These are phyloP conservation scores for Sarcophilus harrisii DNA, from an alignment of 2,797 vertebrate species.

Conservation along the genomic window DNA sequence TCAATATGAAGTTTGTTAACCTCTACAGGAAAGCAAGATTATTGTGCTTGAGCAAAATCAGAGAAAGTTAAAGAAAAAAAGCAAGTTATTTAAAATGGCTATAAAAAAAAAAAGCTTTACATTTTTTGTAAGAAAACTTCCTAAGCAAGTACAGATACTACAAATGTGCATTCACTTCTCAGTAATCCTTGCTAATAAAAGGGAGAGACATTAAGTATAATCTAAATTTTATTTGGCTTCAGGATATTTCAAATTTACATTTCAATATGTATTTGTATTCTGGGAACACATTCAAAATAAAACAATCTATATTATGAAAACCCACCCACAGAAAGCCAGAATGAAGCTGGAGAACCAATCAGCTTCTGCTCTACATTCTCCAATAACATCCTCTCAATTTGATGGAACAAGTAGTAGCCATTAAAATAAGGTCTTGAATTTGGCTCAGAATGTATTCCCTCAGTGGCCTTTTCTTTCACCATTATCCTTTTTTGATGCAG, in stretches of 20 bases:
- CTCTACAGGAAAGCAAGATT: not conserved
- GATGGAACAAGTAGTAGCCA: not conserved
- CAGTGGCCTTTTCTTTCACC: not conserved
- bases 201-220: not conserved
- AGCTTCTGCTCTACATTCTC: not conserved
- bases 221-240: not conserved
- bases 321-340: not conserved
- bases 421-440: not conserved
- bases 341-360: not conserved
- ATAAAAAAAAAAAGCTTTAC: not conserved
- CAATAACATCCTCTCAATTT: not conserved
- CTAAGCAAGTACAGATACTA: not conserved
- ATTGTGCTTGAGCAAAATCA: not conserved
- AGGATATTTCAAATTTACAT: not conserved
- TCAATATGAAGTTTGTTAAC: not conserved
- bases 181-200: not conserved
- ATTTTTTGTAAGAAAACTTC: not conserved
- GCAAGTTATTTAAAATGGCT: not conserved
- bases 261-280: not conserved
- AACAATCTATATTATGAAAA: constrained; percentile 11
- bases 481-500: not conserved
- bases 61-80: not conserved
- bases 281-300: not conserved
- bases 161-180: not conserved
- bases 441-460: not conserved